These are phyloP conservation scores for Oplegnathus fasciatus DNA, from an alignment of 2,113 vertebrate species.

Conservation along the genomic window DNA sequence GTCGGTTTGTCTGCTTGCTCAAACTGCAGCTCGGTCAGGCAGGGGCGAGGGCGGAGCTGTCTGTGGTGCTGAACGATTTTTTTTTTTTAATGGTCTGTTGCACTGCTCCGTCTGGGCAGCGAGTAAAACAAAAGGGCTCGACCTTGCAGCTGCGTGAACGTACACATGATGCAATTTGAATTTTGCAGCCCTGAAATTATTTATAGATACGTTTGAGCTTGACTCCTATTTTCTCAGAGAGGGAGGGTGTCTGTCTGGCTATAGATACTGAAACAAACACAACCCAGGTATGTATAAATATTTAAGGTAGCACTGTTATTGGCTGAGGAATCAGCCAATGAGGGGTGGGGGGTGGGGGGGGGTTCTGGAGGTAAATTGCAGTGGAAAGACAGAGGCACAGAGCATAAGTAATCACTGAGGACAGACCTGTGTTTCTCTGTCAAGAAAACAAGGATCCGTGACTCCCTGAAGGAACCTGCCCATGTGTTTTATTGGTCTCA, in stretches of 20 bases:
- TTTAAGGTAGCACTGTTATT: slow-evolving; percentile 32
- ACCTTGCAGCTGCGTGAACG: slow-evolving; percentile 28
- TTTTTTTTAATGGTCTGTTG: neutral
- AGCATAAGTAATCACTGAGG: slow-evolving; percentile 64
- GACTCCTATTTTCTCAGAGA: slow-evolving; percentile 6
- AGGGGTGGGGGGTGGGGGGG: neutral
- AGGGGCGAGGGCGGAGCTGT: slow-evolving; percentile 50
- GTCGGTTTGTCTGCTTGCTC: slow-evolving; percentile 13
- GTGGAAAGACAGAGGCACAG: slow-evolving; percentile 38
- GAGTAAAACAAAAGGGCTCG: neutral
- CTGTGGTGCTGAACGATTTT: slow-evolving; percentile 60
- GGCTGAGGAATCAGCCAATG: slow-evolving; percentile 3
- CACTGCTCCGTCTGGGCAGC: slow-evolving; percentile 1
- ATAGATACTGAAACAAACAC: slow-evolving; percentile 36
- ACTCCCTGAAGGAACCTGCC: slow-evolving; percentile 66
- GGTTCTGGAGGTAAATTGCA: slow-evolving; percentile 44
- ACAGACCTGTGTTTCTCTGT: slow-evolving; percentile 63
- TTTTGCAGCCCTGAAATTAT: slow-evolving; percentile 46
- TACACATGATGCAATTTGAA: slow-evolving; percentile 52
- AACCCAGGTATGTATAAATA: slow-evolving; percentile 39
- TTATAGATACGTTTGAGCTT: slow-evolving; percentile 42
- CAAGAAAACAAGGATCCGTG: slow-evolving; percentile 70
- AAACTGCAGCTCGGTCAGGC: slow-evolving; percentile 9
- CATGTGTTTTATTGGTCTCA: slow-evolving; percentile 73
- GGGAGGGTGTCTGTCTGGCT: neutral